phyloP scores from a whole-genome alignment of 2,888 invertebrate species.

The Malthinus seriepunctatus region DNA sequence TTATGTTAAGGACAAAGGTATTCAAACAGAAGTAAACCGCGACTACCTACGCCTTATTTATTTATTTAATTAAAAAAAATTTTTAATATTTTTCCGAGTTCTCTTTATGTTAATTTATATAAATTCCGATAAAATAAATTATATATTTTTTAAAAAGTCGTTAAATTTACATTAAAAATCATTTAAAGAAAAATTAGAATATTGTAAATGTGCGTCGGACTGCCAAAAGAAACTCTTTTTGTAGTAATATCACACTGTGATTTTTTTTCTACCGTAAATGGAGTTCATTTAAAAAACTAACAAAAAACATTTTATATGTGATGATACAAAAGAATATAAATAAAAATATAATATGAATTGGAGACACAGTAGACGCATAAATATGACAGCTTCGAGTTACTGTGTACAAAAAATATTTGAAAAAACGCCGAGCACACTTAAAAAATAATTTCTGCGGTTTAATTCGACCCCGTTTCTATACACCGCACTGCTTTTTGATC shows the following conservation, averaged over 20 bases:
- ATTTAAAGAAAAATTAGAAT: too few species aligned
- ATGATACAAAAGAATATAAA: background rate
- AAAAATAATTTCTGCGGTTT: background rate
- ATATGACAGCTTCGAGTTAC: slow-evolving; percentile 22
- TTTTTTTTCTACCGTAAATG: slow-evolving; percentile 8
- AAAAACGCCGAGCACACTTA: background rate
- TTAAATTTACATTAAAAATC: too few species aligned
- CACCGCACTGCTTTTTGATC: slow-evolving; percentile 25
- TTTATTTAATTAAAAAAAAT: too few species aligned
- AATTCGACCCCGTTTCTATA: slow-evolving; percentile 3
- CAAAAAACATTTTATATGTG: background rate
- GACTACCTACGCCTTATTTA: too few species aligned
- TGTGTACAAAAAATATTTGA: slow-evolving; percentile 12
- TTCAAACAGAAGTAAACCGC: too few species aligned
- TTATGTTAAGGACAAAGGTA: too few species aligned
- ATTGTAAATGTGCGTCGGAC: too few species aligned
- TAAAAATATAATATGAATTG: slow-evolving; percentile 18
- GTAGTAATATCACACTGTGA: background rate
- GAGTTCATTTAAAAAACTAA: slow-evolving; percentile 2
- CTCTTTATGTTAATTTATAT: too few species aligned
- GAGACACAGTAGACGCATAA: slow-evolving; percentile 16
- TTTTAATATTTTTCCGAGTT: too few species aligned
- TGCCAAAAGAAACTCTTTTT: too few species aligned
- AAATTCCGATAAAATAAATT: too few species aligned
- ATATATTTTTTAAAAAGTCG: too few species aligned